phyloP scores from a whole-genome alignment of 2,113 vertebrate genomes.

The Prionailurus viverrinus region DNA sequence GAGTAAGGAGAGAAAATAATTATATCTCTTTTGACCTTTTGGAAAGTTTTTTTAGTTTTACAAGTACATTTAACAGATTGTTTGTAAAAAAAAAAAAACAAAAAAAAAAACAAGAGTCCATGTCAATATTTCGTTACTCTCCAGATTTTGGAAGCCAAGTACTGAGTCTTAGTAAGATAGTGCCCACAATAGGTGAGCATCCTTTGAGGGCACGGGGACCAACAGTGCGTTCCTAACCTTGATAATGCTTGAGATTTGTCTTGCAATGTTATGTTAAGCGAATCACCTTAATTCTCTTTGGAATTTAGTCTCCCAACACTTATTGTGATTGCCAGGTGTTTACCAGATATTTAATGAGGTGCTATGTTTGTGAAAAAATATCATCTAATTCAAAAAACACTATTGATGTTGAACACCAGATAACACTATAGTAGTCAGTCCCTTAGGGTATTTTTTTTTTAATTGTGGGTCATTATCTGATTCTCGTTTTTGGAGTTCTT shows the following conservation, averaged over 20 bases:
- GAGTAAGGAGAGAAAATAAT: slow-evolving; percentile 57
- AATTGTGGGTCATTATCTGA: slow-evolving; percentile 32
- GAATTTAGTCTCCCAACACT: not conserved
- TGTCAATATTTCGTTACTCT: slow-evolving; percentile 15
- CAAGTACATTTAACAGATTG: not conserved
- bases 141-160: slow-evolving; percentile 59
- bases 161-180: not conserved
- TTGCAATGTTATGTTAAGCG: not conserved
- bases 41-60: slow-evolving; percentile 57
- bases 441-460: slow-evolving; percentile 28
- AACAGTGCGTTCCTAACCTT: rapidly evolving
- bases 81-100: slow-evolving; percentile 53
- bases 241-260: not conserved
- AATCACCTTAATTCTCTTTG: slow-evolving; percentile 21
- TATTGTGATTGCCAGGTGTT: slow-evolving; percentile 63
- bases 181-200: rapidly evolving
- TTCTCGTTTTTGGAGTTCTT: slow-evolving; percentile 46
- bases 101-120: not conserved
- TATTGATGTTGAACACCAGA: slow-evolving; percentile 72
- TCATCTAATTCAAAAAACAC: slow-evolving; percentile 77
- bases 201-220: not conserved
- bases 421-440: slow-evolving; percentile 72
- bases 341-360: slow-evolving; percentile 69
- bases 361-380: slow-evolving; percentile 70
- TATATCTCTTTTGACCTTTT: slow-evolving; percentile 14